Base-by-base conservation (phyloP, 2,113 vertebrate genomes). In the Silurus asotus region DNA sequence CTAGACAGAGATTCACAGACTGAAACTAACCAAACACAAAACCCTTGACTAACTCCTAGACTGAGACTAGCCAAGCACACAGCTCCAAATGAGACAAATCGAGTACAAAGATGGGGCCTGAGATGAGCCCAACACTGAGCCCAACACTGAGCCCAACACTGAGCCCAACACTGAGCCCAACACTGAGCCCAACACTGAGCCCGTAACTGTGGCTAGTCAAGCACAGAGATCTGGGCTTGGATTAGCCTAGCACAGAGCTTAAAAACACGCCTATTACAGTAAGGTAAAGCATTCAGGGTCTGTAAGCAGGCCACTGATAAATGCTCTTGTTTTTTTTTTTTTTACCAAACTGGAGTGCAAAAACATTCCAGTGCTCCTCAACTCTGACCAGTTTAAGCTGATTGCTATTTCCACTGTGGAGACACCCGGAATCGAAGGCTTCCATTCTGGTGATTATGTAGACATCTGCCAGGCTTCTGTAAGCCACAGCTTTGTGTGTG, bases 401-500 rank as follows among this genome's bases (percentile, higher is more conserved):
- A 85, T 83, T 80, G 75, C 75, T 87, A 0, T 23, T 25, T 62
- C 58, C 25, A n/a, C 62, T 82, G 51, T 10, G 49, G 67, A 48
- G 51, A 86, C 58, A 48, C 10, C 51, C 19, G 45, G 51, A n/a
- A 78, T 56, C 19, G 78, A 76, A 64, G 59, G 77, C 84, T n/a
- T 9, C 19, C 70, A 76, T 77, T 88, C 53, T 14, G 8, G 65
- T 79, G 61, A 88, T 88, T 76, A 74, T 23, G 37, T 48, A 75
- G 78, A 79, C 86, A 87, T 85, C 74, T 87, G 58, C 74, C 83
- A 74, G 77, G 67, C 56, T 64, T 20, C 58, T 77, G 78, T 45
- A 67, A 77, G 45, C 74, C 23, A 67, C 62, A 61, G 20, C 51
- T 49, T 61, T 85, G 20, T 37, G 48, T 65, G 51, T 6, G 7